Evolutionary conservation across 2,797 vertebrate species (phyloP).

Genomic region (Serranus cabrilla): DNA sequence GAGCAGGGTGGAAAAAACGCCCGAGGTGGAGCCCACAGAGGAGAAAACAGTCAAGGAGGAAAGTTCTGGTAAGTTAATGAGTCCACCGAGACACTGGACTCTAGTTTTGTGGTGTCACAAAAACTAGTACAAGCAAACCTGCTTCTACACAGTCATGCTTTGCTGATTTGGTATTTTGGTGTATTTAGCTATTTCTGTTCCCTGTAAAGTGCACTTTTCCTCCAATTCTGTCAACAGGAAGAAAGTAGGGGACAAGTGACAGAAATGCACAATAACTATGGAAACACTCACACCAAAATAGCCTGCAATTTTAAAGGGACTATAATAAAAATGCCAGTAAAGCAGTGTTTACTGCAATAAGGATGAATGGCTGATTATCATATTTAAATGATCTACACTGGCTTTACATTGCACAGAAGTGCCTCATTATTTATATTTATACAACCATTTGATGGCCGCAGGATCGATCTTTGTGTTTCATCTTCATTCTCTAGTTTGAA

Average conservation of each 20-base stretch:
- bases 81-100: slow-evolving; percentile 8
- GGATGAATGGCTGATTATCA: background rate
- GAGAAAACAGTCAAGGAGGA: slow-evolving; percentile 86
- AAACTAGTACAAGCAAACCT: background rate
- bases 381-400: background rate
- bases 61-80: slow-evolving; percentile 81
- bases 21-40: slow-evolving; percentile 78
- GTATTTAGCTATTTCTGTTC: background rate
- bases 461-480: background rate
- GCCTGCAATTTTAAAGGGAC: background rate
- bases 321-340: background rate
- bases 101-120: background rate
- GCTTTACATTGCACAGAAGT: background rate
- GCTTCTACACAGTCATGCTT: background rate
- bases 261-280: background rate
- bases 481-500: slow-evolving; percentile 10
- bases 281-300: background rate
- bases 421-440: background rate
- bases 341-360: background rate
- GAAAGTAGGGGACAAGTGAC: background rate
- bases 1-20: slow-evolving; percentile 73
- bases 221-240: background rate
- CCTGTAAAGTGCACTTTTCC: background rate
- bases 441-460: slow-evolving; percentile 4
- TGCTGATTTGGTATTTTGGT: background rate